phyloP scores from a whole-genome alignment of 2,797 vertebrate species.

The Tadarida brasiliensis region DNA sequence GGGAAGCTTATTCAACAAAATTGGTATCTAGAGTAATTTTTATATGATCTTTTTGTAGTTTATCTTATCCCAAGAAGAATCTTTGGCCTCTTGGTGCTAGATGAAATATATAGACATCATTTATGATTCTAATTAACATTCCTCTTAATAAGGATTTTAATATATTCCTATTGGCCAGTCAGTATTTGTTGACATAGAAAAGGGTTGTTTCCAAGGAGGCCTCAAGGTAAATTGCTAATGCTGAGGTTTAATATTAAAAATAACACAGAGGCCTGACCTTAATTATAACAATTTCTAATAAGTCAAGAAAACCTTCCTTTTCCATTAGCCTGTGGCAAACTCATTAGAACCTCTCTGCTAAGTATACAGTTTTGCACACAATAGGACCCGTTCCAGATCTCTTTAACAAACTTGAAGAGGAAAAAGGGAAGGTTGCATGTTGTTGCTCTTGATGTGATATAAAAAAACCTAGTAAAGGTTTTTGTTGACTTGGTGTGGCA shows the following conservation, averaged over 20 bases:
- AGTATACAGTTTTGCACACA: neutral
- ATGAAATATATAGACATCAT: neutral
- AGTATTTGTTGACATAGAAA: neutral
- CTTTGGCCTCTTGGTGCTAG: neutral
- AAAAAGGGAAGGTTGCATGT: neutral
- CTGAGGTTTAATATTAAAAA: neutral
- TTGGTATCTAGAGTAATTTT: neutral
- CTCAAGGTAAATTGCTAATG: conserved; percentile 21
- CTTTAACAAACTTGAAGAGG: neutral
- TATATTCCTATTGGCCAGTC: neutral
- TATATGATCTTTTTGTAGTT: neutral
- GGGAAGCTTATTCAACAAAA: conserved; percentile 26
- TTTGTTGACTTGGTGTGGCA: conserved; percentile 1
- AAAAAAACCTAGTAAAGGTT: conserved; percentile 26
- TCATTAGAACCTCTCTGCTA: neutral
- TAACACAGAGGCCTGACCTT: conserved; percentile 5
- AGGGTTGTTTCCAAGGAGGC: neutral
- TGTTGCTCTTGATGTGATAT: neutral
- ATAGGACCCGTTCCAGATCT: neutral
- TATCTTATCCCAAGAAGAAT: conserved; percentile 20
- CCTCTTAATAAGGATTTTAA: conserved; percentile 35
- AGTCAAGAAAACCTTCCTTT: neutral
- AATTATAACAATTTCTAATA: conserved; percentile 28
- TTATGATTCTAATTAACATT: conserved; percentile 11
- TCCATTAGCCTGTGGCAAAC: neutral